Evolutionary conservation across 2,113 vertebrate species (phyloP).

Genomic region (Larimichthys polyactis): DNA sequence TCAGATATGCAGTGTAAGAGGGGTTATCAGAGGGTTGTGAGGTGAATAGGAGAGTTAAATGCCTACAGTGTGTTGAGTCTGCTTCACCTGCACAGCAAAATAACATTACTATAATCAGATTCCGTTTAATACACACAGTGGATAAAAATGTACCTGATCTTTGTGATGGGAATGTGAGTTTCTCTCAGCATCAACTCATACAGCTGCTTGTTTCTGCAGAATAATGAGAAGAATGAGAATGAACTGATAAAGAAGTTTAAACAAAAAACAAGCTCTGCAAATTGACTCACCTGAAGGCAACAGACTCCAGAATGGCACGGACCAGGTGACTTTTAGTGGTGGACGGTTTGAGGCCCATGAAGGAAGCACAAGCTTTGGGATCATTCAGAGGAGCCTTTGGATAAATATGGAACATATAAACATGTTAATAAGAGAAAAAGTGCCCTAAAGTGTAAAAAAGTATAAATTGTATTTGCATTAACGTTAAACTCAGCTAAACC

Average conservation of each 20-base stretch:
- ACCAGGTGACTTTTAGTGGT: conserved; percentile 93
- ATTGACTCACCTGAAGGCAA: conserved; percentile 91
- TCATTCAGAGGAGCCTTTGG: conserved; percentile 91
- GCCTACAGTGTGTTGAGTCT: not conserved
- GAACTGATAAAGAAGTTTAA: not conserved
- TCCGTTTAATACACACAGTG: not conserved
- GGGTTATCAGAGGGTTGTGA: not conserved
- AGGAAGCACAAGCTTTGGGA: conserved; percentile 90
- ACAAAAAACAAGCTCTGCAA: not conserved
- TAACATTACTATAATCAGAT: not conserved
- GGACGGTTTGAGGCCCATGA: conserved; percentile 94
- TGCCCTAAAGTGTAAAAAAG: not conserved
- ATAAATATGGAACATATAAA: conserved; percentile 46
- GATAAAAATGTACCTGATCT: conserved; percentile 85
- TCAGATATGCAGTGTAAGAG: conserved; percentile 24
- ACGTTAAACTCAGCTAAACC: not conserved
- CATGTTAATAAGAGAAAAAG: conserved; percentile 13
- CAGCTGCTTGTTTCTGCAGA: conserved; percentile 92
- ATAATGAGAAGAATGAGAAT: not conserved
- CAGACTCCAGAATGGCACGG: conserved; percentile 93
- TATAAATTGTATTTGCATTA: not conserved
- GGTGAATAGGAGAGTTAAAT: not conserved
- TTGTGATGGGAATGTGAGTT: conserved; percentile 87
- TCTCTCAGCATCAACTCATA: conserved; percentile 91
- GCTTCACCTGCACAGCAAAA: not conserved